A percentile compares a stretch with the other conserved stretches of the same genome.
Conservation (phyloP, 1,140 invertebrate species). For the Dufourea novaeangliae region DNA sequence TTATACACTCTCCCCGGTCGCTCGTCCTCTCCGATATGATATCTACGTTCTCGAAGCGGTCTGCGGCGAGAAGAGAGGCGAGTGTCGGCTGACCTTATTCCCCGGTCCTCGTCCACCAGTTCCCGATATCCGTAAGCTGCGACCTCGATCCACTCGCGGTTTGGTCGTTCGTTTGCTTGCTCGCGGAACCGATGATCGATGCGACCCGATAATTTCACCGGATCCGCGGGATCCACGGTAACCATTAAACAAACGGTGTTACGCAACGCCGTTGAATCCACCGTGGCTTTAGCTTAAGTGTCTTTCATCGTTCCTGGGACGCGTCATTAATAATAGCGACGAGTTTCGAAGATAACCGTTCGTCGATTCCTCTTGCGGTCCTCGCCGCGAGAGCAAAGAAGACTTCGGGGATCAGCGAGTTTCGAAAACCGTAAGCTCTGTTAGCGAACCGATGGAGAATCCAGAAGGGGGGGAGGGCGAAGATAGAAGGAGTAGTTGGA, state of each 20-base stretch:
- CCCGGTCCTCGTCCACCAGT: slow-evolving; percentile 7
- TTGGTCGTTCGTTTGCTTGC: not conserved
- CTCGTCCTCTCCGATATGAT: slow-evolving; percentile 75
- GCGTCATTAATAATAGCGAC: slow-evolving; percentile 37
- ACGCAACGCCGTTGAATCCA: slow-evolving; percentile 5
- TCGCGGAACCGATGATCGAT: slow-evolving; percentile 37
- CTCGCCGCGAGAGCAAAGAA: not conserved
- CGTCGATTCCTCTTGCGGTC: not conserved
- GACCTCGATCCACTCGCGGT: slow-evolving; percentile 49
- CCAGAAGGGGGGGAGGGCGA: too few relatives aligned
- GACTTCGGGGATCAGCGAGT: not conserved
- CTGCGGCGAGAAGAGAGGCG: slow-evolving; percentile 36
- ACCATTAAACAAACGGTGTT: not conserved
- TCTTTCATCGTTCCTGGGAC: slow-evolving; percentile 32
- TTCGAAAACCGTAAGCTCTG: too few relatives aligned
- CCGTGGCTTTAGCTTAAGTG: slow-evolving; percentile 6
- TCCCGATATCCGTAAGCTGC: slow-evolving; percentile 42
- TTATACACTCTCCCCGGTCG: slow-evolving; percentile 75
- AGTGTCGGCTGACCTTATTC: slow-evolving; percentile 67
- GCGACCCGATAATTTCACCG: slow-evolving; percentile 16
- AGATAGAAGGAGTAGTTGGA: too few relatives aligned
- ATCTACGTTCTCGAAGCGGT: slow-evolving; percentile 68
- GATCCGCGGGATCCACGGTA: slow-evolving; percentile 6
- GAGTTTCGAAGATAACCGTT: not conserved
- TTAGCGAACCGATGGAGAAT: too few relatives aligned